Evolutionary conservation across 2,797 vertebrate genomes (phyloP).

Genomic region (Clamator glandarius): DNA sequence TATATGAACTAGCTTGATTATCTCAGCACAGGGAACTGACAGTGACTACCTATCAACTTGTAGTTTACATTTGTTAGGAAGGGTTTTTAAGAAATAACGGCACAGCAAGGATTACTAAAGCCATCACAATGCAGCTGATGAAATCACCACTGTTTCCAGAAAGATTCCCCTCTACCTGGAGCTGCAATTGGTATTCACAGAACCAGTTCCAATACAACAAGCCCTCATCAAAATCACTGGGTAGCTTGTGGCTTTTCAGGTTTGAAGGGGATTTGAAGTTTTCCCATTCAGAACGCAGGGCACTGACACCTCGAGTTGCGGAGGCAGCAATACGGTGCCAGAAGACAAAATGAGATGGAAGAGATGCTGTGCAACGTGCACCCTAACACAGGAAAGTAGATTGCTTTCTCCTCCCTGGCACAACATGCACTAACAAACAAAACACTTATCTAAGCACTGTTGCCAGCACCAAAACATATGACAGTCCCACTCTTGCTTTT

Average conservation of each 20-base stretch:
- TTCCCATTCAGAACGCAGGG: neutral
- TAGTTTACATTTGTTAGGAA: neutral
- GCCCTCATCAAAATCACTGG: neutral
- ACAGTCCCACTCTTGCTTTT: neutral
- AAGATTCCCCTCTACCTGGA: neutral
- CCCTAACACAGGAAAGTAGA: neutral
- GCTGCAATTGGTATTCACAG: neutral
- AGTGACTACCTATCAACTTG: neutral
- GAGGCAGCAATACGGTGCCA: neutral
- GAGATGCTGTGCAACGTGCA: neutral
- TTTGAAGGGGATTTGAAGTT: neutral
- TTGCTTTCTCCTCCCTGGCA: neutral
- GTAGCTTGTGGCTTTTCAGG: neutral
- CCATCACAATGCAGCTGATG: neutral
- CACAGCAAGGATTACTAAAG: neutral
- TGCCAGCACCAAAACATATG: neutral
- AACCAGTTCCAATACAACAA: neutral
- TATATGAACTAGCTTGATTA: neutral
- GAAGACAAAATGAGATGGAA: neutral
- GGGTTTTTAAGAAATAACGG: neutral
- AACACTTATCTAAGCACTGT: neutral
- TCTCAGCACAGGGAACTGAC: neutral
- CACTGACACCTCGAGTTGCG: fast-evolving
- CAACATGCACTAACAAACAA: neutral
- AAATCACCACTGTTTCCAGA: neutral